Conservation (phyloP, 2,797 vertebrate species). For the Girardinus metallicus region DNA sequence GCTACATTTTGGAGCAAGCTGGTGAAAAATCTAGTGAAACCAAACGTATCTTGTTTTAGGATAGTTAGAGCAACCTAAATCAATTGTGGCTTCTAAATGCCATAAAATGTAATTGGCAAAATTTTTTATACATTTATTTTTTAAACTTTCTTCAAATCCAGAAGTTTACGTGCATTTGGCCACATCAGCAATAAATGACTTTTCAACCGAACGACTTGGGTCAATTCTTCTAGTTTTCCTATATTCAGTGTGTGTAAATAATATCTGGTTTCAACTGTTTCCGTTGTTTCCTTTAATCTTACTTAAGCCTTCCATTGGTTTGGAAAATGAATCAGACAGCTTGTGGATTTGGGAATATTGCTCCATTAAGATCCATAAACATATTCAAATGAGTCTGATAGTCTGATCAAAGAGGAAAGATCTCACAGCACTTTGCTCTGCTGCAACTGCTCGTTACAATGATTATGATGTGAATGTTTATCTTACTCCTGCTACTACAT, state of each 20-base stretch:
- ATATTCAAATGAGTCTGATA: slow-evolving; percentile 34
- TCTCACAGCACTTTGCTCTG: slow-evolving; percentile 35
- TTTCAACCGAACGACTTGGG: too few species aligned
- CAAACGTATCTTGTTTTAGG: too few species aligned
- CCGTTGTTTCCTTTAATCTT: background rate
- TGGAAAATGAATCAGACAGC: slow-evolving; percentile 21
- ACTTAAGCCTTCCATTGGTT: background rate
- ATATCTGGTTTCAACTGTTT: background rate
- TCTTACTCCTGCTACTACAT: slow-evolving; percentile 40
- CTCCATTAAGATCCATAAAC: background rate
- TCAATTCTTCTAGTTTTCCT: background rate
- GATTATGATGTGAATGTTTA: slow-evolving; percentile 61
- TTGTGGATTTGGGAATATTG: slow-evolving; percentile 10
- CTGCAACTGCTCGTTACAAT: slow-evolving; percentile 47
- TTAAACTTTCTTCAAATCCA: too few species aligned
- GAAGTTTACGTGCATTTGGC: too few species aligned
- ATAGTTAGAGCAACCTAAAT: too few species aligned
- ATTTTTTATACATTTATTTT: too few species aligned
- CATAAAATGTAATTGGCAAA: too few species aligned
- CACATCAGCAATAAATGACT: too few species aligned
- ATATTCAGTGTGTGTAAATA: too few species aligned
- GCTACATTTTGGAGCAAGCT: too few species aligned
- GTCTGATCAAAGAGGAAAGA: slow-evolving; percentile 35
- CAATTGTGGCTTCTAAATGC: too few species aligned
- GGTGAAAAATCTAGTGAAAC: too few species aligned